Evolutionary conservation across 2,113 vertebrate species (phyloP), one percentile per base, ranked within the genome.

Genomic region (Tapirus terrestris): DNA sequence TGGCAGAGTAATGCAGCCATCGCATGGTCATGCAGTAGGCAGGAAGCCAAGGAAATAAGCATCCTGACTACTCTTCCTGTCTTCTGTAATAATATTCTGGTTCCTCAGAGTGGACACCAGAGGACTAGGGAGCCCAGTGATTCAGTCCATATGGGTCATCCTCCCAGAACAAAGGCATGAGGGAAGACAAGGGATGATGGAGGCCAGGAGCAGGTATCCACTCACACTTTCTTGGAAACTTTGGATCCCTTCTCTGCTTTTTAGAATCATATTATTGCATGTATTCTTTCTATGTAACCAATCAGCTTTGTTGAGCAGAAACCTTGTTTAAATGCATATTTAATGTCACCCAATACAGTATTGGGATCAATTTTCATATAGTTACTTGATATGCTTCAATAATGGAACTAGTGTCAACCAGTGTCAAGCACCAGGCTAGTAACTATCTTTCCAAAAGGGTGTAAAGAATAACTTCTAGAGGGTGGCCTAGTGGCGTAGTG

Each of bases 171-270:
- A 68, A 48, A 83, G 8, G 29, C 21, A 29, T 14, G n/a, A 36
- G 9, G 39, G 17, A 45, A 2, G 10, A 43, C 3, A 27, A 56
- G 14, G 45, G 1, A 3, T 17, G 1, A 58, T 8, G 7, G 5
- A 3, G 3, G 6, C 58, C 0, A 3, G n/a, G 60, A n/a, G 31
- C 33, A 75, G 20, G n/a, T 58, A n/a, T 36, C 17, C 31, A 31
- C 3, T 14, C 3, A 29, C 1, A 45, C 20, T 36, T 27, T 21
- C 33, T n/a, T 83, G 23, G 12, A 61, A 93, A 13, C 12, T 67
- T 39, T 70, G 16, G 2, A 7, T 53, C 6, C 33, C 11, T 76
- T 17, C 8, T 70, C 51, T 70, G 25, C 27, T 61, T 36, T 36
- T 31, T 72, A 77, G 56, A 56, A 51, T 70, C n/a, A 61, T 53